Evolutionary conservation across 2,113 vertebrate genomes (phyloP).

Genomic region (Hemicordylus capensis): DNA sequence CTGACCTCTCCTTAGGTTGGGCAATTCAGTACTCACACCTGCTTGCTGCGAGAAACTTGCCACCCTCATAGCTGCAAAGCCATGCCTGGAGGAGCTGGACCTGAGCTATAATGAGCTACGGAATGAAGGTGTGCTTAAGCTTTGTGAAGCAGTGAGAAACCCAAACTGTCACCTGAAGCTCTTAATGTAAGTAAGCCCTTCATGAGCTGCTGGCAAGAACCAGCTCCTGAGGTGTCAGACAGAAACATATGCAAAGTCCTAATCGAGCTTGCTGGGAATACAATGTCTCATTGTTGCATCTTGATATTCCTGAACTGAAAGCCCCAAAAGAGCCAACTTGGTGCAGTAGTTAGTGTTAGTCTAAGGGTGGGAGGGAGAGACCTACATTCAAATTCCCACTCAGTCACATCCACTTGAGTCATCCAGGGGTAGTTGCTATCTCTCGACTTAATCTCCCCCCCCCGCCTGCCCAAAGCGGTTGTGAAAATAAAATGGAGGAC

Average conservation of each 20-base stretch:
- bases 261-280: neutral
- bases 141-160: conserved; percentile 72
- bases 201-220: neutral
- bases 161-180: conserved; percentile 64
- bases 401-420: no score
- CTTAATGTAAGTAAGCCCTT: conserved; percentile 68
- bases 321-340: neutral
- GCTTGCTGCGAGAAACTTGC: conserved; percentile 70
- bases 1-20: conserved; percentile 61
- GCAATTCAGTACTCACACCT: conserved; percentile 67
- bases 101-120: conserved; percentile 71
- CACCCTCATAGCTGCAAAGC: conserved; percentile 53
- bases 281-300: neutral
- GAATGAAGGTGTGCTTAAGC: conserved; percentile 66
- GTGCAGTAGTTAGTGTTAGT: no score
- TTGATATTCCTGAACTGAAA: neutral
- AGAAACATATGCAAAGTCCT: neutral
- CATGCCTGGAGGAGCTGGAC: conserved; percentile 67
- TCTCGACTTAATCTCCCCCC: no score
- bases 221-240: neutral
- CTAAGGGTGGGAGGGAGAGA: no score
- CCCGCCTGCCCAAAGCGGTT: no score
- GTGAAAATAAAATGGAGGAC: no score
- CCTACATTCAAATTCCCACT: no score
- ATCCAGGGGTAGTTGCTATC: no score